A percentile compares a stretch with the other conserved stretches of the same genome.
Evolutionary conservation across 2,888 invertebrate genomes (phyloP).

Genomic region (Thymelicus sylvestris): DNA sequence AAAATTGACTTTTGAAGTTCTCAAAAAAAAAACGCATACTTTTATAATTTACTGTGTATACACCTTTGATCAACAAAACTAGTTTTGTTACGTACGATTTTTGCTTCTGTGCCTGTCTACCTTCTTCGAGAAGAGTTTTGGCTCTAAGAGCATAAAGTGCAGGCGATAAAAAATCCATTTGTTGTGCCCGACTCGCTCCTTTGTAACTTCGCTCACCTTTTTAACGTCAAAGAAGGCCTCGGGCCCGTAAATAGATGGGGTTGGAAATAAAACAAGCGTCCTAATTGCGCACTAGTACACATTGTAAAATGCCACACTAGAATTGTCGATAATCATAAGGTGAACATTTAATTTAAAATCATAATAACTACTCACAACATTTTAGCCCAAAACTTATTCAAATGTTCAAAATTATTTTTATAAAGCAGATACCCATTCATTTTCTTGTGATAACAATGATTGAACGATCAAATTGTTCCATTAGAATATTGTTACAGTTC

Average conservation of each 20-base stretch:
- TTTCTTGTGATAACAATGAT: neutral
- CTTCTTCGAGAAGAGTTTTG: slow-evolving; percentile 7
- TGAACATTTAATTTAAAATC: neutral
- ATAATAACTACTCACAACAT: neutral
- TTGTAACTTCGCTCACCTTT: slow-evolving; percentile 43
- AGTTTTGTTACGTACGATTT: neutral
- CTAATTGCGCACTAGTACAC: slow-evolving; percentile 45
- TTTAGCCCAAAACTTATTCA: neutral
- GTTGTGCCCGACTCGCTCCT: slow-evolving; percentile 33
- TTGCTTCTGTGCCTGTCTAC: neutral
- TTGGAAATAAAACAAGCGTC: slow-evolving; percentile 47
- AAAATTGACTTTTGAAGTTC: too few species aligned
- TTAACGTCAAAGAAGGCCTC: slow-evolving; percentile 46
- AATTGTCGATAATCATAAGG: neutral
- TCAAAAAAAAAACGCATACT: too few species aligned
- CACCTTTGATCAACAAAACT: too few species aligned
- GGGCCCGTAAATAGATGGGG: slow-evolving; percentile 45
- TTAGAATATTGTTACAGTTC: neutral
- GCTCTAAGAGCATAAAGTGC: slow-evolving; percentile 33
- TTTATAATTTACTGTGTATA: too few species aligned
- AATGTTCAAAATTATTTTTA: neutral
- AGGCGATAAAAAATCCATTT: slow-evolving; percentile 43
- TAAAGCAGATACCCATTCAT: neutral
- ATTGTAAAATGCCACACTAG: slow-evolving; percentile 5
- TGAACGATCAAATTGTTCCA: neutral